Conservation (phyloP, 2,113 vertebrate species). For the Probosciger aterrimus region DNA sequence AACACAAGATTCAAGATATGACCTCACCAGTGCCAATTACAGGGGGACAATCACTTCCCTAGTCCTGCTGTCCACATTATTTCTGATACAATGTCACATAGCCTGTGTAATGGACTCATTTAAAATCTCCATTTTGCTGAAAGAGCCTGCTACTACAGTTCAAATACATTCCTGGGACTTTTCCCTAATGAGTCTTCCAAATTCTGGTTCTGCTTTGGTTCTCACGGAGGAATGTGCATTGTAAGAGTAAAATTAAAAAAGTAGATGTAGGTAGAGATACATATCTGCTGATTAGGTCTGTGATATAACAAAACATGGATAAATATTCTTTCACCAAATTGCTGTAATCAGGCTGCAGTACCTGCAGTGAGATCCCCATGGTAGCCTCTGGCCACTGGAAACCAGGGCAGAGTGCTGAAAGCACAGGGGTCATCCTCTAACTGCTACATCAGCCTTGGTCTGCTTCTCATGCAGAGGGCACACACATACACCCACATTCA, state of each 20-base stretch:
- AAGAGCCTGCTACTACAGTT: neutral
- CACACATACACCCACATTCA: fast-evolving
- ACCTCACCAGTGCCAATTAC: fast-evolving
- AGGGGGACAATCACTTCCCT: neutral
- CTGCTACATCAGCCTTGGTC: neutral
- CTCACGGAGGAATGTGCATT: neutral
- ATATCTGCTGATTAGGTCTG: neutral
- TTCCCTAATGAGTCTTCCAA: neutral
- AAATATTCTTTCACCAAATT: neutral
- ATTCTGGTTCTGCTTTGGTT: neutral
- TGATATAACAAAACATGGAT: neutral
- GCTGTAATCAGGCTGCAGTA: neutral
- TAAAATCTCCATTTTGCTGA: neutral
- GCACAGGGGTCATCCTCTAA: fast-evolving
- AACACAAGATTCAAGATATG: neutral
- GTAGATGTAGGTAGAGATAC: neutral
- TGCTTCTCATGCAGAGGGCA: neutral
- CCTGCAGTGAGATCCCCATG: neutral
- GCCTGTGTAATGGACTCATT: neutral
- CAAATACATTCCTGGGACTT: neutral
- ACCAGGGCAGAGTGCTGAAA: neutral
- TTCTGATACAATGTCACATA: neutral
- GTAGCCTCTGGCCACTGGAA: neutral
- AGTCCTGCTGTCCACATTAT: neutral
- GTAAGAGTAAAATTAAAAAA: neutral